Base-by-base conservation (phyloP, 2,797 vertebrate genomes). In the Sebastes steindachneri region DNA sequence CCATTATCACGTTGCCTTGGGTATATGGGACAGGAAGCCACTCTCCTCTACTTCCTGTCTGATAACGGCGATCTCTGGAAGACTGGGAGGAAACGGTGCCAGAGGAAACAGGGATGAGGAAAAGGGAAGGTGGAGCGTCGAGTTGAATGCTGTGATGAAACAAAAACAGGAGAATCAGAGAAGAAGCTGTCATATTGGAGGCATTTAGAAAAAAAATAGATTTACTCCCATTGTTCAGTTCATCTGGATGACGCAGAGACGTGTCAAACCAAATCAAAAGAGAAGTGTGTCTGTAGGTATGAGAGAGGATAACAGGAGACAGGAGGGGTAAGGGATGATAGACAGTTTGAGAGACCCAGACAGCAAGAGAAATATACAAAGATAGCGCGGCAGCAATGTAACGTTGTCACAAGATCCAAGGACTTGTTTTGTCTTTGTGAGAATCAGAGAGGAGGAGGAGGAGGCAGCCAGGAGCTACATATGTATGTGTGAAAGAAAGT, bases 351-450 rank as follows among this genome's bases (percentile, higher is more conserved):
- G 64, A 84, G 66, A 77, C 12, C 57, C 78, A 88, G 84, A 86
- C 85, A 53, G 73, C 37, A 57, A 72, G 62, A 54, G 79, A 86
- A 86, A 90, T 55, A 74, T 9, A 70, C 37, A 74, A 70, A 88
- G 87, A 91, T 79, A 85, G 67, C 54, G 28, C 2, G 1, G 57
- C 81, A 72, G 87, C 77, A 59, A 28, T 14, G 3, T 25, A 63
- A n/a, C 21, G 3, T 21, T 83, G 82, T 84, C 60, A 82, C 75
- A 62, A 79, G 83, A 91, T 86, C 90, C 87, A 91, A 90, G 85
- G 88, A 78, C 89, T 84, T 91, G 87, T 92, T 94, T 86, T 86
- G 92, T 92, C 92, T 92, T 63, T 69, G 80, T 83, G 69, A 77
- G 85, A 80, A 83, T 89, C 86, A 80, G 75, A 83, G 62, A 68